Evolutionary conservation across 2,113 vertebrate species (phyloP).

Genomic region (Isurus oxyrinchus): DNA sequence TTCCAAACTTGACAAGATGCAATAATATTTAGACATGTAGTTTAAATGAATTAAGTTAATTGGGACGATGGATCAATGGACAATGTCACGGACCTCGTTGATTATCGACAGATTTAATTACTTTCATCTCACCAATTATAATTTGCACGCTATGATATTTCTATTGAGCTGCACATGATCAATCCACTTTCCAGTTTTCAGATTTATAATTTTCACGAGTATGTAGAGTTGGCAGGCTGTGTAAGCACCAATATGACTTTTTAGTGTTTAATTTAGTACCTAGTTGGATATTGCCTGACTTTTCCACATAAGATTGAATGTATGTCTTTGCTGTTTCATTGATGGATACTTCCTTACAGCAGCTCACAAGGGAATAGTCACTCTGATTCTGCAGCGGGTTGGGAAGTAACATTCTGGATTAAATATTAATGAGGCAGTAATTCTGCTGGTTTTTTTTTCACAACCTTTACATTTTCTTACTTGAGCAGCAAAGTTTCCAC

Average conservation of each 20-base stretch:
- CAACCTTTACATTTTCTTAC: background rate
- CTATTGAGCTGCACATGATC: background rate
- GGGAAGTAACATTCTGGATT: background rate
- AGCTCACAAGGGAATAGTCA: background rate
- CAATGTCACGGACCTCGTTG: background rate
- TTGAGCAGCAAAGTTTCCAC: background rate
- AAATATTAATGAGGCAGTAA: background rate
- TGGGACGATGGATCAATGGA: background rate
- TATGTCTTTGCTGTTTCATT: background rate
- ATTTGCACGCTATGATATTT: background rate
- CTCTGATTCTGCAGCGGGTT: background rate
- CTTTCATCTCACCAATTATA: background rate
- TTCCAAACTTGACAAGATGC: background rate
- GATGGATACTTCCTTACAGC: background rate
- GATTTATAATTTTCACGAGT: background rate
- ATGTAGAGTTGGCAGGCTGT: background rate
- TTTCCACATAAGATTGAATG: background rate
- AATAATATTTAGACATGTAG: slow-evolving; percentile 11
- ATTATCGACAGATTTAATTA: slow-evolving; percentile 16
- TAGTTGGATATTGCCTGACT: background rate
- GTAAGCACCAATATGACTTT: background rate
- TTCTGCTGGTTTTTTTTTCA: background rate
- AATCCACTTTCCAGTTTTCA: background rate
- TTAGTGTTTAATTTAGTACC: background rate
- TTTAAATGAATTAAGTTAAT: slow-evolving; percentile 32